Evolutionary conservation across 2,888 invertebrate genomes (phyloP), one percentile per base, ranked within the genome.

Genomic region (Pediacus dermestoides): DNA sequence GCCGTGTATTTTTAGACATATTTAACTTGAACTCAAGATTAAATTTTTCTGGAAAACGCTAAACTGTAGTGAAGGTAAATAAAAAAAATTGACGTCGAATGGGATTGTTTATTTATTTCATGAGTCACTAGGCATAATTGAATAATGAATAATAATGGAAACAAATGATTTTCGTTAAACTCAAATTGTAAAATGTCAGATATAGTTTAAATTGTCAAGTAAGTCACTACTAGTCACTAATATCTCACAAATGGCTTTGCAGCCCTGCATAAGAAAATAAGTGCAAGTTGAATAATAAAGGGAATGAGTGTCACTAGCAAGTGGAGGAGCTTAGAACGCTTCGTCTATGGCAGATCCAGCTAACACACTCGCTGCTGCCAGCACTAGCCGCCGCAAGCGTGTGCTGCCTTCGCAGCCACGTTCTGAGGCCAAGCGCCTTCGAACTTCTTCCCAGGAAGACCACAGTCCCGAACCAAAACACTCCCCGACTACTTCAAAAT

Each of bases 311-410:
- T 68, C 67, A 58, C 64, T 65, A 60, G 62, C 66, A 63, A 76
- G 77, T 75, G 71, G 73, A 74, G 77, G 77, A 76, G 80, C 78
- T 77, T 79, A 74, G 77, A 77, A 80, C 83, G 83, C 81, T 81
- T 82, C 81, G 86, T 85, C 86, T 88, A 87, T 87, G 87, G 87
- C 86, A 84, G 84, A 86, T 81, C 84, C 85, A 83, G 83, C 81
- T 82, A 82, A 78, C 76, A 77, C 78, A 77, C 78, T 81, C 72
- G 64, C 76, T 76, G 68, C 71, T 73, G 77, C 67, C 75, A 70
- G 76, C 67, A 72, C 70, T 67, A 70, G 68, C 71, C 67, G 66
- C 66, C 67, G 66, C 61, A 68, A 67, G 64, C 68, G 69, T 66
- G 77, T 64, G 70, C 76, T 76, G 60, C 74, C 74, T 52, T 71